Evolutionary conservation across 2,888 invertebrate species (phyloP).

Genomic region (Eristalis pertinax): DNA sequence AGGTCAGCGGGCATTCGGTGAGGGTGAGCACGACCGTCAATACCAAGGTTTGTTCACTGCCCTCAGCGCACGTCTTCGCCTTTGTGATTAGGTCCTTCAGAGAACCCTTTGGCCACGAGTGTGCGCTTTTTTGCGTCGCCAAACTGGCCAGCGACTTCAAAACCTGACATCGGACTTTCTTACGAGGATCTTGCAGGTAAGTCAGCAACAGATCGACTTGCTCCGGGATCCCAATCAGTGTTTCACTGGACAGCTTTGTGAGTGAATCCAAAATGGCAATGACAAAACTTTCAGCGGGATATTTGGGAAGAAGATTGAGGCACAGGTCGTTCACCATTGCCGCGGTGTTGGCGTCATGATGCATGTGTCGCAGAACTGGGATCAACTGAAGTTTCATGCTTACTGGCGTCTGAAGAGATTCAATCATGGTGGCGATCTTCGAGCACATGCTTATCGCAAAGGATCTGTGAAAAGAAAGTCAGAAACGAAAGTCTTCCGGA

Average conservation of each 20-base stretch:
- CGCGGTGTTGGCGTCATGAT: slow-evolving; percentile 88
- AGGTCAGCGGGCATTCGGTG: slow-evolving; percentile 80
- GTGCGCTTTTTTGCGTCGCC: slow-evolving; percentile 87
- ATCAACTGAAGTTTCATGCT: slow-evolving; percentile 95
- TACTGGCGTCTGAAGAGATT: slow-evolving; percentile 94
- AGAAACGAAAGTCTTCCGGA: not conserved
- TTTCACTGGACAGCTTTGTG: slow-evolving; percentile 93
- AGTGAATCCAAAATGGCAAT: slow-evolving; percentile 92
- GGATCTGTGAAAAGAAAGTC: slow-evolving; percentile 83
- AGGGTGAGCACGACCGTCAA: slow-evolving; percentile 79
- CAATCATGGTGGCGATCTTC: slow-evolving; percentile 97
- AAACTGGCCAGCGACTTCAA: slow-evolving; percentile 86
- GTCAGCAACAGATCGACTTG: slow-evolving; percentile 88
- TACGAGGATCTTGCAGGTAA: slow-evolving; percentile 87
- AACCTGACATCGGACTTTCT: slow-evolving; percentile 86
- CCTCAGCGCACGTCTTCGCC: slow-evolving; percentile 78
- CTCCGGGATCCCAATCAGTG: slow-evolving; percentile 93
- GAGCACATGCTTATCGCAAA: slow-evolving; percentile 98
- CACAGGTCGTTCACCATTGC: slow-evolving; percentile 88
- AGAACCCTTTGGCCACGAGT: slow-evolving; percentile 88
- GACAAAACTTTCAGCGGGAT: slow-evolving; percentile 91
- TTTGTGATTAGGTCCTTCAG: slow-evolving; percentile 78
- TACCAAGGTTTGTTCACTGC: slow-evolving; percentile 79
- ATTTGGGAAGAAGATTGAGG: slow-evolving; percentile 87
- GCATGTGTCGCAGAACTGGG: slow-evolving; percentile 95